Conservation (phyloP, 1,140 invertebrate species). For the Hirudo medicinalis region DNA sequence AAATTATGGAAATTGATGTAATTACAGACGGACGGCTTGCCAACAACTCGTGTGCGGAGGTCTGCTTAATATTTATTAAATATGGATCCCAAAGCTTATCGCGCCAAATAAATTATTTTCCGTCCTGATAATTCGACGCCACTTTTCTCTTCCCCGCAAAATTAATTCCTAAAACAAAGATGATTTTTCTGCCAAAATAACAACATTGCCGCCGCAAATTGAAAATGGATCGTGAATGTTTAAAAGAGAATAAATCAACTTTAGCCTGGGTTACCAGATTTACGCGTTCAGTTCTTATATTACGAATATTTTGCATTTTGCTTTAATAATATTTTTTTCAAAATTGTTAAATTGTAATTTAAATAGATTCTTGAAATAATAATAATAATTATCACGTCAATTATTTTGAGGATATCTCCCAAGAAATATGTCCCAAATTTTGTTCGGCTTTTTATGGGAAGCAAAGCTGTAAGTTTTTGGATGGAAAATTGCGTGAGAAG, state of each 20-base stretch:
- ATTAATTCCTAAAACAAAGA: no score
- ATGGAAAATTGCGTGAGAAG: no score
- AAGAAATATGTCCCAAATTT: not conserved
- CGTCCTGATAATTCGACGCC: no score
- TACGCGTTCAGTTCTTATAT: no score
- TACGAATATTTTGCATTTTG: not conserved
- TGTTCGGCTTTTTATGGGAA: not conserved
- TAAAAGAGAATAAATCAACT: no score
- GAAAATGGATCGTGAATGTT: no score
- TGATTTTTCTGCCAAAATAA: no score
- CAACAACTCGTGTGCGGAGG: conserved; percentile 2
- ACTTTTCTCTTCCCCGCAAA: no score
- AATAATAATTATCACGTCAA: not conserved
- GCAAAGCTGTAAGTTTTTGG: no score
- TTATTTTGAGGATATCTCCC: not conserved
- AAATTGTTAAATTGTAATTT: not conserved
- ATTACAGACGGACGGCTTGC: conserved; percentile 9
- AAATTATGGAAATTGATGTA: conserved; percentile 14
- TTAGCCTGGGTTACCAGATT: no score
- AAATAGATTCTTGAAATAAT: not conserved
- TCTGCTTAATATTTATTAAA: conserved; percentile 14
- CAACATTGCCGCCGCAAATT: no score
- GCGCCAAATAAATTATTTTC: conserved; percentile 11
- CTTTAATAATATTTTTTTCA: not conserved
- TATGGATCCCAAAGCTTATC: not conserved